These are phyloP conservation scores for Microvelia longipes DNA, from an alignment of 1,140 invertebrate genomes.

Conservation along the genomic window DNA sequence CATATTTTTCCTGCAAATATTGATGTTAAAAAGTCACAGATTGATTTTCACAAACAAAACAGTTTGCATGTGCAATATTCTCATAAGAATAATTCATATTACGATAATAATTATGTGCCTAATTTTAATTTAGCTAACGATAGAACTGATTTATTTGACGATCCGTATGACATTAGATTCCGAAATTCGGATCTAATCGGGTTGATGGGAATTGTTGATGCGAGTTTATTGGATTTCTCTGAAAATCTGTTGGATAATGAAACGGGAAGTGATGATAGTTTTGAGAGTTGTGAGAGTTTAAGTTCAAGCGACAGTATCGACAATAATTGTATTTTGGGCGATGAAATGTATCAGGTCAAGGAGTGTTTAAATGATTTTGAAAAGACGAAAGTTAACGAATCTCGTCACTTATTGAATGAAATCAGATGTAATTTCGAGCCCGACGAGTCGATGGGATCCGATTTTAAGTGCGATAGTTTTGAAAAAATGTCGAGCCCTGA, in stretches of 20 bases:
- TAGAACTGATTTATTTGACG: background rate
- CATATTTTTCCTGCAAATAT: too few relatives aligned
- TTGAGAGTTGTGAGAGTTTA: background rate
- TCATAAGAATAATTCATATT: background rate
- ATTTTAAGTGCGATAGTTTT: too few relatives aligned
- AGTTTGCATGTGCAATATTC: too few relatives aligned
- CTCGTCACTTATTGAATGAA: background rate
- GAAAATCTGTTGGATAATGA: background rate
- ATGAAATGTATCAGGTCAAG: background rate
- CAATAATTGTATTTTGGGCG: background rate
- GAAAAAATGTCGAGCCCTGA: too few relatives aligned
- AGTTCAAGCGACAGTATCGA: background rate
- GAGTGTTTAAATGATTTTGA: background rate
- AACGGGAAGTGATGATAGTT: background rate
- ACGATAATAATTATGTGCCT: background rate
- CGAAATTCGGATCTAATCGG: background rate
- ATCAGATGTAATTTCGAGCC: background rate
- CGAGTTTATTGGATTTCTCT: too few relatives aligned
- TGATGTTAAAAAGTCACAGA: too few relatives aligned
- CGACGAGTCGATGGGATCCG: background rate
- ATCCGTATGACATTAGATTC: background rate
- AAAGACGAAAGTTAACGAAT: background rate
- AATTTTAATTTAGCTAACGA: background rate
- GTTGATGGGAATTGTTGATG: too few relatives aligned
- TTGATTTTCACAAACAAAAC: too few relatives aligned